Conservation (phyloP, 1,140 invertebrate genomes). For the Conopomorpha cramerella region DNA sequence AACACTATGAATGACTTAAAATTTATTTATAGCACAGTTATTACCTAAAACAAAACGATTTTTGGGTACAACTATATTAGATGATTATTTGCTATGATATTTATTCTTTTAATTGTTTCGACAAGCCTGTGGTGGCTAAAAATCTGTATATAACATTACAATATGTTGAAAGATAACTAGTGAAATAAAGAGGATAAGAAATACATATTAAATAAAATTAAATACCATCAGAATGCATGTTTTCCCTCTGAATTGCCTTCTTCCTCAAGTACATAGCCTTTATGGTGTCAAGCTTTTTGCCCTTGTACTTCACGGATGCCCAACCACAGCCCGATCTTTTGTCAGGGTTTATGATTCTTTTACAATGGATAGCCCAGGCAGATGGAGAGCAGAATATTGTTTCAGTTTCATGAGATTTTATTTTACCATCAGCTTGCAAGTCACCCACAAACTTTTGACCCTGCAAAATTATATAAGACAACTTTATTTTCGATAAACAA, state of each 20-base stretch:
- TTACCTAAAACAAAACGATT: too few relatives aligned
- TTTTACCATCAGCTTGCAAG: constrained; percentile 83
- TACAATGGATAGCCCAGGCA: constrained; percentile 91
- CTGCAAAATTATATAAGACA: constrained; percentile 47
- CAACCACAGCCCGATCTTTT: constrained; percentile 92
- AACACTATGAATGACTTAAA: too few relatives aligned
- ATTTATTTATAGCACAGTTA: too few relatives aligned
- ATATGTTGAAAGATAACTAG: too few relatives aligned
- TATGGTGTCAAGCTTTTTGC: constrained; percentile 84
- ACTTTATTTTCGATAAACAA: too few relatives aligned
- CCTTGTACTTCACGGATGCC: constrained; percentile 83
- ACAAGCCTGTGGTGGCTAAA: too few relatives aligned
- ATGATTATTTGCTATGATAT: too few relatives aligned
- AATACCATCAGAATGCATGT: constrained; percentile 51
- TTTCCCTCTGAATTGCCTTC: constrained; percentile 64
- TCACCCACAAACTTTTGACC: constrained; percentile 90
- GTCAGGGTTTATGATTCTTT: constrained; percentile 86
- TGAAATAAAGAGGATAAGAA: constrained; percentile 1
- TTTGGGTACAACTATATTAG: too few relatives aligned
- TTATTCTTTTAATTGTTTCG: too few relatives aligned
- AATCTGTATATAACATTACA: too few relatives aligned
- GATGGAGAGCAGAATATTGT: constrained; percentile 88
- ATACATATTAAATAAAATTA: too few relatives aligned
- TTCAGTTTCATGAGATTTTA: constrained; percentile 85
- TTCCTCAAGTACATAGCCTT: constrained; percentile 83